Evolutionary conservation across 92 coral and sea anemone genomes (phyloP), one percentile per base, ranked within the genome.

Genomic region (Scolanthus callimorphus): DNA sequence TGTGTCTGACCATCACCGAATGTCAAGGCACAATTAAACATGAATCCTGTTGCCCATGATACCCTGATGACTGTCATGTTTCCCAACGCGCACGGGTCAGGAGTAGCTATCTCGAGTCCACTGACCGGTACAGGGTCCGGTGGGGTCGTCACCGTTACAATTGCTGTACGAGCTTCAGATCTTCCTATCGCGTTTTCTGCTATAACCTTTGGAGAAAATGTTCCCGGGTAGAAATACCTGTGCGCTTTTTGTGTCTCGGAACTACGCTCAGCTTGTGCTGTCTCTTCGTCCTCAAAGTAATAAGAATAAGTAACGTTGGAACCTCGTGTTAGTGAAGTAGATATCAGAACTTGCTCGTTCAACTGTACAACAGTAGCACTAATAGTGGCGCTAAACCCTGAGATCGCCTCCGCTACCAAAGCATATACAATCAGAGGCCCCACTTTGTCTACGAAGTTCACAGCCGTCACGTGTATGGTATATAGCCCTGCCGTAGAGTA

Each of bases 361-460:
- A 76, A 43, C 21, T 34, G 6, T 12, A 78, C 43, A 17, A 10
- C 23, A 31, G 38, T 25, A 1, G 70, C 17, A 25, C 26, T 47
- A 24, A 29, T 46, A 17, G 54, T 39, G 17, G 77, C 74, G 11
- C 22, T 39, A 6, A 86, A 77, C 12, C 77, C 77, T 0, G 23
- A 39, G 51, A 90, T 78, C 6, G 69, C 76, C 1, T 86, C 85
- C 43, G 86, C 82, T 11, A 90, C 82, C 27, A 41, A 22, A 3
- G 69, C 94, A 6, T 27, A 31, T 17, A 29, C 28, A 2, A 46
- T 9, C 27, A 24, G 65, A 19, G 74, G 57, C 11, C 11, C 8
- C 4, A 54, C 80, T 25, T 81, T 64, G 1, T 58, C 68, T 8
- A 87, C 70, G 11, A 67, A 22, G 72, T 91, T 91, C 11, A 53